Evolutionary conservation across 2,113 vertebrate genomes (phyloP).

Genomic region (Tiliqua scincoides): DNA sequence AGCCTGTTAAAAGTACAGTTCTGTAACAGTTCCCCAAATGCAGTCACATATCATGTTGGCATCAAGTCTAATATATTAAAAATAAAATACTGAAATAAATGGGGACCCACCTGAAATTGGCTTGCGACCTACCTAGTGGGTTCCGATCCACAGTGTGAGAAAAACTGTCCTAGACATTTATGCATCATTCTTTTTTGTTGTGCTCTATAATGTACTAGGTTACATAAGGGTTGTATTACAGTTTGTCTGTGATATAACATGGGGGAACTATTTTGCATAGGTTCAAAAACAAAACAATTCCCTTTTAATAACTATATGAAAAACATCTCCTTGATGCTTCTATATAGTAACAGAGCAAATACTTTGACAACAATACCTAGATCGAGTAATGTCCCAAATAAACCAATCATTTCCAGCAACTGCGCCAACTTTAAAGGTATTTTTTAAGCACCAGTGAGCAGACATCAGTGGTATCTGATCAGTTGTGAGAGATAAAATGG

Average conservation of each 20-base stretch:
- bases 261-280: background rate
- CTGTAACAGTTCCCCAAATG: no score
- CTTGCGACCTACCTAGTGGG: no score
- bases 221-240: background rate
- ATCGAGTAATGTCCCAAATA: constrained; percentile 94
- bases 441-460: constrained; percentile 94
- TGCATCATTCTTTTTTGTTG: background rate
- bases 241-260: background rate
- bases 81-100: no score
- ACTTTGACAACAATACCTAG: constrained; percentile 82
- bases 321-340: background rate
- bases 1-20: no score
- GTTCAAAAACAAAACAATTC: background rate
- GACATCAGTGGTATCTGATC: constrained; percentile 90
- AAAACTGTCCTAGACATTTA: background rate
- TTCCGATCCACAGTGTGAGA: no score
- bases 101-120: no score
- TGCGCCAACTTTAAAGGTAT: constrained; percentile 93
- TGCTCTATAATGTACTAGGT: no score
- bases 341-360: background rate
- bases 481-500: constrained; percentile 93
- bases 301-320: background rate
- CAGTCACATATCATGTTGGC: no score
- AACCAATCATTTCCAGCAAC: constrained; percentile 95
- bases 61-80: no score